Evolutionary conservation across 2,113 vertebrate species (phyloP).

Genomic region (Melanostigma gelatinosum): DNA sequence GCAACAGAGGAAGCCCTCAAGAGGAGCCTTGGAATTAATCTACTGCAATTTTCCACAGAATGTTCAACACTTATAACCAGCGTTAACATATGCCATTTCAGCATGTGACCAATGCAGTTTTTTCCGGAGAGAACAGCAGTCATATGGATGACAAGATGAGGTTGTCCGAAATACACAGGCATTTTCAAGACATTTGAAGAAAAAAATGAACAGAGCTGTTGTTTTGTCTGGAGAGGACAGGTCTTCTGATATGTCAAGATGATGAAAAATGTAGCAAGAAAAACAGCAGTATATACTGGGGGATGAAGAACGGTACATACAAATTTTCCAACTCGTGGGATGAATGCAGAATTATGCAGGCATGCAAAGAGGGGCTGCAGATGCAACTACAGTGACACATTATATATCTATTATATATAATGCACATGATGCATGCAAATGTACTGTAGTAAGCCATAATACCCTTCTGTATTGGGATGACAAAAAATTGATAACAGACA

Average conservation of each 20-base stretch:
- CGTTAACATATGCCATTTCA: neutral
- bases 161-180: neutral
- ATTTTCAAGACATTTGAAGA: neutral
- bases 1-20: neutral
- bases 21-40: neutral
- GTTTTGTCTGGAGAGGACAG: neutral
- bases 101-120: neutral
- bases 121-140: neutral
- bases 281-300: neutral
- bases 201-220: neutral
- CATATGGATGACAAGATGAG: neutral
- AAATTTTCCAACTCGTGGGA: neutral
- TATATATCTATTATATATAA: neutral
- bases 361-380: neutral
- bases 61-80: neutral
- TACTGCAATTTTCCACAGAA: neutral
- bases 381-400: neutral
- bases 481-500: neutral
- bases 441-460: neutral
- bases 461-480: neutral
- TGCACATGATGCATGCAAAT: neutral
- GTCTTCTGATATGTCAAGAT: neutral
- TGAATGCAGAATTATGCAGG: neutral
- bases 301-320: neutral
- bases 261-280: constrained; percentile 4